A percentile compares a stretch with the other conserved stretches of the same genome.
These are phyloP conservation scores for Gymnocypris eckloni DNA, from an alignment of 2,797 vertebrate genomes.

Conservation along the genomic window DNA sequence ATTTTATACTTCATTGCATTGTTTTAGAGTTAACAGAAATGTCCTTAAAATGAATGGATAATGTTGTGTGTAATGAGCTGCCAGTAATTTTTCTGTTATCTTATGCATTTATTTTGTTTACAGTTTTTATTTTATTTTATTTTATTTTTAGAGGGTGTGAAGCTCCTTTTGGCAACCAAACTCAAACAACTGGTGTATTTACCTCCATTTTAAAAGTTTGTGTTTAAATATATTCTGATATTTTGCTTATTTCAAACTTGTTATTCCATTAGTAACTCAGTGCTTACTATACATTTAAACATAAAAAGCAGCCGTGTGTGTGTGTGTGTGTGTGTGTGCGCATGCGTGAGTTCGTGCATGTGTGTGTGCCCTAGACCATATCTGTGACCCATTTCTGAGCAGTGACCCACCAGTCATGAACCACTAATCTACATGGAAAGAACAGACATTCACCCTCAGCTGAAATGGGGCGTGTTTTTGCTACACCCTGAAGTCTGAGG, in stretches of 20 bases:
- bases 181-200: background rate
- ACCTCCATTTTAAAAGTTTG: background rate
- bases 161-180: background rate
- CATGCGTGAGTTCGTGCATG: too few species aligned
- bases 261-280: background rate
- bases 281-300: background rate
- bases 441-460: constrained; percentile 29
- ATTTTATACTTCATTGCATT: too few species aligned
- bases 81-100: too few species aligned
- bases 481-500: constrained; percentile 21
- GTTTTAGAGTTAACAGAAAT: too few species aligned
- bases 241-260: background rate
- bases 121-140: background rate
- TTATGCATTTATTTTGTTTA: too few species aligned
- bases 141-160: background rate
- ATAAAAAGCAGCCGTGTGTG: background rate
- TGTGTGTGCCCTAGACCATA: background rate
- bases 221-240: background rate
- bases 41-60: too few species aligned
- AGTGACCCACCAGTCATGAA: background rate
- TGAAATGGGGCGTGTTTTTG: constrained; percentile 52
- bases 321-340: too few species aligned
- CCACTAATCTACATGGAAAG: background rate
- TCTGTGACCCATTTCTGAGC: background rate
- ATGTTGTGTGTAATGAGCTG: background rate